Evolutionary conservation across 2,113 vertebrate species (phyloP), one percentile per base, ranked within the genome.

Genomic region (Vidua chalybeata): DNA sequence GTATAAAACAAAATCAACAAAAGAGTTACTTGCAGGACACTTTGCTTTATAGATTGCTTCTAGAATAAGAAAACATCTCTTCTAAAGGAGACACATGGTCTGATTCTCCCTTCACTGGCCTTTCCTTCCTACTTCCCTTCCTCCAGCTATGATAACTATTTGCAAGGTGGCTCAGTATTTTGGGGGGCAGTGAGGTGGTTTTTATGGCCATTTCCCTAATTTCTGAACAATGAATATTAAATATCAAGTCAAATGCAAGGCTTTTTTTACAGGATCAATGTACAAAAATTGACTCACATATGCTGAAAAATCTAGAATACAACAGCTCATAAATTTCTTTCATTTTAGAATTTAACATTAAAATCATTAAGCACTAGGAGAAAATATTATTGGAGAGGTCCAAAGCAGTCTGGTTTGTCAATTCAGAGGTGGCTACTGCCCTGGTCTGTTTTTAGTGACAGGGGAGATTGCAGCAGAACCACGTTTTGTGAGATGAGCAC

Each of bases 401-500:
- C 9, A n/a, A 67, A 81, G 10, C 5, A 77, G 8, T 54, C 22
- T 62, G 39, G 19, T 43, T 80, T 39, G 37, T 13, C 72, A 95
- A n/a, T 28, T 15, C 46, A 84, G 59, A 51, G 21, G 8, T 74
- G 68, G 23, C 31, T 48, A 7, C 37, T 62, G 17, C 22, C 8
- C 15, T 22, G 17, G 6, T 54, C 22, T 80, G 1, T 63, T 49
- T 82, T 49, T 43, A 68, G 67, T 52, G 45, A 37, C 9, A n/a
- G 79, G 15, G 41, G 15, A 94, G 35, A 7, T 5, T 55, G 43
- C 61, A 81, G 73, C 37, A 81, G 77, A 84, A 24, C 19, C 15
- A 16, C 1, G 5, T 39, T 55, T 9, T 1, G 6, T 3, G 27
- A 76, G 64, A 49, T 3, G 1, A 2, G 2, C 5, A 1, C 41